Base-by-base conservation (phyloP, 1,140 invertebrate genomes). In the Tachypleus tridentatus region DNA sequence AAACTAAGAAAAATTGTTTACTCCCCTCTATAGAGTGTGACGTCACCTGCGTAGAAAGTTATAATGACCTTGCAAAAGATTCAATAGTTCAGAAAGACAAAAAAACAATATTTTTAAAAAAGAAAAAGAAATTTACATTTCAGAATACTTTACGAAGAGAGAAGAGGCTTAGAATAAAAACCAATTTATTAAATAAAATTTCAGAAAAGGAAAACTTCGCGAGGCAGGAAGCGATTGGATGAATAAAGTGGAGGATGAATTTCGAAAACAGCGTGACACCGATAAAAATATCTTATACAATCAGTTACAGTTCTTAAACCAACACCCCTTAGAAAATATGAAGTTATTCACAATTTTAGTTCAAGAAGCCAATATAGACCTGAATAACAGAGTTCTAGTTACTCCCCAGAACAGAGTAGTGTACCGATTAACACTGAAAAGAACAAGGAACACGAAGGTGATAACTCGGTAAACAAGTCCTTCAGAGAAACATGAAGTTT, bases 11-110 rank as follows among this genome's bases (percentile, higher is more conserved):
- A 58, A 70, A 70, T 6, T 73, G 73, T 64, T 82, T 89, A 5
- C 89, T 91, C 85, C 90, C 90, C 75, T 78, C 90, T 51, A 87
- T 87, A 0, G 83, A 85, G 59, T 82, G 83, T 61, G 80, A 81
- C 68, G 70, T 76, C 49, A 58, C 11, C 49, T 8, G 59, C 6
- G n/a, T 52, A 7, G 56, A 52, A 57, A 9, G 5, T 29, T 29
- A 29, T 29, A 29, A 29, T 1, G 29, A 29, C 29, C 29, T 29
- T 29, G 29, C 29, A 29, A 29, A 29, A 29, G 29, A 29, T 29
- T 29, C 29, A 29, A 29, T 29, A 29, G 29, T 29, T 29, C 53
- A 67, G 51, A 10, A 10, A 8, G 48, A 57, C 8, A 4, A 11
- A 5, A 64, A 64, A 52, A 67, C 61, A 52, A 11, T n/a, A 7